phyloP scores from a whole-genome alignment of 2,888 invertebrate genomes.

The Eupithecia tripunctaria region DNA sequence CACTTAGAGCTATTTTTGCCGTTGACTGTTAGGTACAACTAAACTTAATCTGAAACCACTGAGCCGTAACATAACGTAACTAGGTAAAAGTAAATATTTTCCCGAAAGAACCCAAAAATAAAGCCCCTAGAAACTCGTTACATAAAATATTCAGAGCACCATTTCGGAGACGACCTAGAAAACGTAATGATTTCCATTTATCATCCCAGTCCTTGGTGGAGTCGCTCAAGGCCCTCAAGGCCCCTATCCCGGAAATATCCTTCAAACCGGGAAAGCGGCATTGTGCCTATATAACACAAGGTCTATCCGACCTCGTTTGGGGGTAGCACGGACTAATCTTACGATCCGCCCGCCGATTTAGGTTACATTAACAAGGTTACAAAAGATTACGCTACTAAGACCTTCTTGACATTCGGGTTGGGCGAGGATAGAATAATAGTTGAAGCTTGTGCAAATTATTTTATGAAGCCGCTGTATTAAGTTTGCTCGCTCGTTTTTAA shows the following conservation, averaged over 20 bases:
- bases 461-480: not conserved
- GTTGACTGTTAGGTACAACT: not conserved
- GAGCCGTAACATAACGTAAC: not conserved
- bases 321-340: slow-evolving; percentile 55
- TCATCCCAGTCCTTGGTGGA: slow-evolving; percentile 75
- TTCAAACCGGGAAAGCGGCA: slow-evolving; percentile 59
- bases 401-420: slow-evolving; percentile 44
- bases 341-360: slow-evolving; percentile 58
- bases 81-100: slow-evolving; percentile 9
- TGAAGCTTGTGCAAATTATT: not conserved
- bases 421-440: slow-evolving; percentile 20
- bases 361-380: slow-evolving; percentile 62
- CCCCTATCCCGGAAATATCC: slow-evolving; percentile 71
- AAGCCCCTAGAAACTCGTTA: slow-evolving; percentile 37
- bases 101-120: slow-evolving; percentile 37
- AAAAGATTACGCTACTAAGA: slow-evolving; percentile 51
- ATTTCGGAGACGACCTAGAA: slow-evolving; percentile 68
- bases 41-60: not conserved
- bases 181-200: slow-evolving; percentile 73
- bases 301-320: slow-evolving; percentile 62
- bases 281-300: slow-evolving; percentile 62
- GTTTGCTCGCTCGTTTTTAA: not conserved
- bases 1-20: no score
- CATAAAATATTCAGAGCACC: slow-evolving; percentile 65
- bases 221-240: slow-evolving; percentile 77